These are phyloP conservation scores for Tethya wilhelma DNA, from an alignment of 37 sponge, comb jelly and placozoan species.

Conservation along the genomic window DNA sequence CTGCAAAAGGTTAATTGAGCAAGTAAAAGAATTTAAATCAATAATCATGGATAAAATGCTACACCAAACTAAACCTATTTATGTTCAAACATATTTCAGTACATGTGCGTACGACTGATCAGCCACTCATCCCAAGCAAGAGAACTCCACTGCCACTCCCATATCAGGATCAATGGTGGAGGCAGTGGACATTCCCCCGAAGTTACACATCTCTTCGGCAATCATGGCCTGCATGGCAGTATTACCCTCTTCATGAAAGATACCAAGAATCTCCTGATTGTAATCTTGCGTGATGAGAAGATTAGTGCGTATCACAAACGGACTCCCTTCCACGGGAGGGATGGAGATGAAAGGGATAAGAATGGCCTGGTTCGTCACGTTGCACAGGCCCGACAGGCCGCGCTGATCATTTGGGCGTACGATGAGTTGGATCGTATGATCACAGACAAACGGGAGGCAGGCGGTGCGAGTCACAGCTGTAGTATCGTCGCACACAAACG, in stretches of 20 bases:
- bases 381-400: background rate
- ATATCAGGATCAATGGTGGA: background rate
- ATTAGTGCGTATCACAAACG: background rate
- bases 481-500: background rate
- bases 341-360: background rate
- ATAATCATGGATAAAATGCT: too few relatives aligned
- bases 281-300: background rate
- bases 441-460: slow-evolving; percentile 21
- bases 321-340: background rate
- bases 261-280: slow-evolving; percentile 25
- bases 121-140: background rate
- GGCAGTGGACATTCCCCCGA: background rate
- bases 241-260: slow-evolving; percentile 9
- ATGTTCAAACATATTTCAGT: too few relatives aligned
- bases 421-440: background rate
- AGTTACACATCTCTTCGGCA: background rate
- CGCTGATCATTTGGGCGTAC: background rate
- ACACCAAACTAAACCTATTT: too few relatives aligned
- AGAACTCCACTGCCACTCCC: slow-evolving; percentile 8
- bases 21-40: too few relatives aligned
- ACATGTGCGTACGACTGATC: background rate
- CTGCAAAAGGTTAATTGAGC: too few relatives aligned
- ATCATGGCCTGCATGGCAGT: background rate
- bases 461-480: background rate
- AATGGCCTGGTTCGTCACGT: background rate